Percentiles rank a stretch among this genome's conserved stretches.
Evolutionary conservation across 2,797 vertebrate species (phyloP).

Genomic region (Semaprochilodus insignis): DNA sequence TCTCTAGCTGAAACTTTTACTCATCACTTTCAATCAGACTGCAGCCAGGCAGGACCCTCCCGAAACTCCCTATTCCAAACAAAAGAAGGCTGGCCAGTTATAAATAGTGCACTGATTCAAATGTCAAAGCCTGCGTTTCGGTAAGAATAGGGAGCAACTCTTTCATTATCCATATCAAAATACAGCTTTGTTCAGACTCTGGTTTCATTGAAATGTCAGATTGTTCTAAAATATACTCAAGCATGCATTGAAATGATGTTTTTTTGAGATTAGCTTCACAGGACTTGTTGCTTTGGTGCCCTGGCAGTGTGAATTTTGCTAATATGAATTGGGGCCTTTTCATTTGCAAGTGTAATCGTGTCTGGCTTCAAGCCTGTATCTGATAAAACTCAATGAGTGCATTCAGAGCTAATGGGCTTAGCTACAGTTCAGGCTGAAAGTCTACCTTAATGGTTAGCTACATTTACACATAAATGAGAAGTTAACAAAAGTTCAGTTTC

Average conservation of each 20-base stretch:
- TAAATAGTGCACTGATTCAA: slow-evolving; percentile 64
- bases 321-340: not conserved
- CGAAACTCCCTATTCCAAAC: slow-evolving; percentile 38
- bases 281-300: not conserved
- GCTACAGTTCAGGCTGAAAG: not conserved
- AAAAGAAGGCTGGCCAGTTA: slow-evolving; percentile 33
- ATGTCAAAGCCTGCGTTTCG: slow-evolving; percentile 60
- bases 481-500: slow-evolving; percentile 11
- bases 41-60: slow-evolving; percentile 33
- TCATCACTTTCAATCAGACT: slow-evolving; percentile 32
- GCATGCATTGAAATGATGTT: slow-evolving; percentile 20
- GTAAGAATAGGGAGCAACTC: slow-evolving; percentile 49
- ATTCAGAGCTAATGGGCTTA: not conserved
- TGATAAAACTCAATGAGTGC: not conserved
- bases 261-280: not conserved
- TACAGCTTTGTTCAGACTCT: slow-evolving; percentile 36
- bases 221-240: slow-evolving; percentile 17
- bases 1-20: slow-evolving; percentile 40
- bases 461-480: slow-evolving; percentile 29
- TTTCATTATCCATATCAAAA: slow-evolving; percentile 58
- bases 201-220: slow-evolving; percentile 46
- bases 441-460: not conserved
- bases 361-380: not conserved
- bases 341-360: not conserved
- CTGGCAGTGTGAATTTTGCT: not conserved